Evolutionary conservation across 2,113 vertebrate genomes (phyloP), one percentile per base, ranked within the genome.

Genomic region (Mustelus asterias): DNA sequence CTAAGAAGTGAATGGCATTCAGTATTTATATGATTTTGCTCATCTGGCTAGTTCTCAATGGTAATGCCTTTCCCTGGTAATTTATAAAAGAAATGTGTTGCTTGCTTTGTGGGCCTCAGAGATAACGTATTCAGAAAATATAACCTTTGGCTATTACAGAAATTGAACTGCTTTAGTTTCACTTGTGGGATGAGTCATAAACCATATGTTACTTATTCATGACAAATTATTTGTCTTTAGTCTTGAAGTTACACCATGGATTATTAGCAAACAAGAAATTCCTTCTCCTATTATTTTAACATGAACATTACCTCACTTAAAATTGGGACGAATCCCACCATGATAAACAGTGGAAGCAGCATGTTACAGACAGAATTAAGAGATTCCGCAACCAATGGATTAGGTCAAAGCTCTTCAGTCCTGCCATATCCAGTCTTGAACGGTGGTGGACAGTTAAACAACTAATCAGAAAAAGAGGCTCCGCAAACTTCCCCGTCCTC

Each of bases 191-290:
- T 95, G 94, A 95, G 26, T 95, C 69, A 95, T 72, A 3, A 65
- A 22, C 89, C 89, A 93, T 93, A 93, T 93, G 89, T 93, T 93
- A 65, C 60, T 93, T 93, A 93, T 93, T 67, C 60, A 93, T 33
- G 20, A 67, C 48, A 63, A 67, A 6, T 93, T 65, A 92, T 65
- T 92, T 92, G n/a, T 92, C 33, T 90, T 90, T 90, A 60, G 33
- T 13, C 60, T 65, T 65, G n/a, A 37, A 93, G n/a, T 90, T n/a
- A 60, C 88, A 90, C 24, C 26, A 93, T 37, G 33, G 33, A 29
- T 93, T 65, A 93, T 65, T 65, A 20, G 60, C 60, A 93, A 93
- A 93, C 60, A 65, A 63, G n/a, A 37, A 93, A 37, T 37, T 65
- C 33, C 16, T 93, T 67, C 54, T 65, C 37, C 89, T 33, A 63